These are phyloP conservation scores for Pseudochaenichthys georgianus DNA, from an alignment of 2,797 vertebrate species.

Conservation along the genomic window DNA sequence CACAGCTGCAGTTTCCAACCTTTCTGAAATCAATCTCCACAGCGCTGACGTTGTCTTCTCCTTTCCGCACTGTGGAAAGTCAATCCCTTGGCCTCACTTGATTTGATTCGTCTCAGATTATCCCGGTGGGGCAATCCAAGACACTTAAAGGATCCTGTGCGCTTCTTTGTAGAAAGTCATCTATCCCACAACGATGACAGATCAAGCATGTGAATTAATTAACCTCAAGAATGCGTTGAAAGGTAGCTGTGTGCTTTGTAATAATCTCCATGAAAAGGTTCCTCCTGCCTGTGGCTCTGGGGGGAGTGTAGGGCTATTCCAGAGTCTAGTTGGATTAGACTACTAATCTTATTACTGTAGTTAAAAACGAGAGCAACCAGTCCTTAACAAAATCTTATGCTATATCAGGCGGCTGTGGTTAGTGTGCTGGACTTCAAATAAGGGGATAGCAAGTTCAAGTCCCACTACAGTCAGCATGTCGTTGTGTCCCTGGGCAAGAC, in stretches of 20 bases:
- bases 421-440: too few species aligned
- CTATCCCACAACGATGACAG: constrained; percentile 14
- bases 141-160: constrained; percentile 9
- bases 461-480: too few species aligned
- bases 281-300: constrained; percentile 17
- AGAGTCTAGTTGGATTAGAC: constrained; percentile 80
- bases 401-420: not conserved
- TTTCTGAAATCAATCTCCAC: constrained; percentile 41
- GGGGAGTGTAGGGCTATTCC: constrained; percentile 67
- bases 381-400: constrained; percentile 42
- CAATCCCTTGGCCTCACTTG: constrained; percentile 70
- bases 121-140: constrained; percentile 40
- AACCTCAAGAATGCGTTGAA: constrained; percentile 20
- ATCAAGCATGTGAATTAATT: constrained; percentile 2
- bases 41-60: constrained; percentile 45
- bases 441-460: too few species aligned
- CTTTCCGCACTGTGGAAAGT: constrained; percentile 49
- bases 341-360: constrained; percentile 82
- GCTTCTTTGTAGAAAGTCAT: constrained; percentile 23
- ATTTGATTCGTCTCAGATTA: constrained; percentile 76
- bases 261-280: constrained; percentile 16
- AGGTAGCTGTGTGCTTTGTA: constrained; percentile 6
- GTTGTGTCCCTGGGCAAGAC: too few species aligned
- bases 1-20: constrained; percentile 15
- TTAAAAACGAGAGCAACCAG: constrained; percentile 56